A percentile compares a stretch with the other conserved stretches of the same genome.
These are phyloP conservation scores for Chromobotia macracanthus DNA, from an alignment of 2,797 vertebrate genomes.

Conservation along the genomic window DNA sequence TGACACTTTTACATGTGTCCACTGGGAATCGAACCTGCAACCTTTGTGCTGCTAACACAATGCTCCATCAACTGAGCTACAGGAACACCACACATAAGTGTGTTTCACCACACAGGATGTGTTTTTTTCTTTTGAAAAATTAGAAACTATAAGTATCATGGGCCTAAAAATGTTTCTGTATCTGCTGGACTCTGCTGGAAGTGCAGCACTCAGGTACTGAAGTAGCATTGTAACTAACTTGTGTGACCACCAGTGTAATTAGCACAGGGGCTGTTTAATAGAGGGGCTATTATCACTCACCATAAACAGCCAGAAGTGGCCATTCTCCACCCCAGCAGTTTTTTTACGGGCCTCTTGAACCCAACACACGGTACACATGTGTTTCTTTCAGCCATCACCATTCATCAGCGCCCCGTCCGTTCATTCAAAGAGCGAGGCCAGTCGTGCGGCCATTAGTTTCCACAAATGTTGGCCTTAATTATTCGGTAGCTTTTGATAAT, in stretches of 20 bases:
- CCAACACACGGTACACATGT: constrained; percentile 73
- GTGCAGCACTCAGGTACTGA: background rate
- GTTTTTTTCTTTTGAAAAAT: background rate
- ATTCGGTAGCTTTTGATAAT: constrained; percentile 69
- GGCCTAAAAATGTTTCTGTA: background rate
- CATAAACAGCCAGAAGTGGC: constrained; percentile 75
- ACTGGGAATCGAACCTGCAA: too few relatives aligned
- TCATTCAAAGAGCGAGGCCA: constrained; percentile 64
- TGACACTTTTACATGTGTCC: too few relatives aligned
- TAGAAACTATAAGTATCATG: background rate
- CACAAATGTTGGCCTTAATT: constrained; percentile 75
- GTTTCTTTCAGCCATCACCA: constrained; percentile 58
- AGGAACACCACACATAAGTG: background rate
- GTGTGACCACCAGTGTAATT: constrained; percentile 68
- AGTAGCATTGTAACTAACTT: constrained; percentile 22
- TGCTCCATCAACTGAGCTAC: too few relatives aligned
- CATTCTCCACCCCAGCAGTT: constrained; percentile 65
- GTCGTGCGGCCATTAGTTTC: constrained; percentile 74
- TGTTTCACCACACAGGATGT: background rate
- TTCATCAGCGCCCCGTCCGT: constrained; percentile 41
- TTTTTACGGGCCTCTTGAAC: constrained; percentile 75
- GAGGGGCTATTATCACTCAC: constrained; percentile 77
- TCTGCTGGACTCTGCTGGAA: background rate
- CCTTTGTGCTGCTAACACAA: too few relatives aligned
- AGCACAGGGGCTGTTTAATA: constrained; percentile 76